Conservation (phyloP, 2,888 invertebrate species). For the Caenorhabditis sp. region DNA sequence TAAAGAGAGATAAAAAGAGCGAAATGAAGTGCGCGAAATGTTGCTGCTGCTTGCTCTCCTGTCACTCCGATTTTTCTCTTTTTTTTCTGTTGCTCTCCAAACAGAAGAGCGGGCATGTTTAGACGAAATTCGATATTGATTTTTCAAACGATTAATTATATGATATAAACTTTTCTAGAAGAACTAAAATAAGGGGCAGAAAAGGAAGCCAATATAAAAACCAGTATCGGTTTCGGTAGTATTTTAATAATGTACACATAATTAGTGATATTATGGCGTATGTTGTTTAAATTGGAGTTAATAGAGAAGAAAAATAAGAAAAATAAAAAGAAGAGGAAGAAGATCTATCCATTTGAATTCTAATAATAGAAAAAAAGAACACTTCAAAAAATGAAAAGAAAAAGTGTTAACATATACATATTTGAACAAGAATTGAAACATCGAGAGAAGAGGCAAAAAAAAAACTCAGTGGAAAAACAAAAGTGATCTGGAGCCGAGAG, state of each 20-base stretch:
- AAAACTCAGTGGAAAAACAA: conserved; percentile 3
- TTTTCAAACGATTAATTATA: too few relatives aligned
- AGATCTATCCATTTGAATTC: neutral
- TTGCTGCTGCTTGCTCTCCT: conserved; percentile 15
- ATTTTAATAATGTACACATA: neutral
- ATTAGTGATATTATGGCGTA: neutral
- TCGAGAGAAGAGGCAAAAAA: conserved; percentile 15
- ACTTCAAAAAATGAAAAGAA: neutral
- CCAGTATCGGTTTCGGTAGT: too few relatives aligned
- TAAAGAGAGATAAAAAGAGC: conserved; percentile 20
- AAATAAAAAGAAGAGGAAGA: neutral
- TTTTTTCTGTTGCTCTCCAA: neutral
- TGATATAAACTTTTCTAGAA: too few relatives aligned
- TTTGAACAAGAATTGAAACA: conserved; percentile 38
- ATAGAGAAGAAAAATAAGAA: neutral
- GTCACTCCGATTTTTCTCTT: conserved; percentile 13
- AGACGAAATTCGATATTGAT: too few relatives aligned
- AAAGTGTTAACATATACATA: conserved; percentile 21
- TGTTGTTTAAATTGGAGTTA: neutral
- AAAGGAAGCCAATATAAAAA: too few relatives aligned
- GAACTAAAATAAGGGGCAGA: too few relatives aligned
- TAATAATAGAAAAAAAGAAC: neutral
- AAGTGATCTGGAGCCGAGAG: conserved; percentile 19
- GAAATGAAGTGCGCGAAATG: conserved; percentile 28
- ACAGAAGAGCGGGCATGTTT: neutral